Evolutionary conservation across 2,888 invertebrate genomes (phyloP).

Genomic region (Lasioglossum calceatum): DNA sequence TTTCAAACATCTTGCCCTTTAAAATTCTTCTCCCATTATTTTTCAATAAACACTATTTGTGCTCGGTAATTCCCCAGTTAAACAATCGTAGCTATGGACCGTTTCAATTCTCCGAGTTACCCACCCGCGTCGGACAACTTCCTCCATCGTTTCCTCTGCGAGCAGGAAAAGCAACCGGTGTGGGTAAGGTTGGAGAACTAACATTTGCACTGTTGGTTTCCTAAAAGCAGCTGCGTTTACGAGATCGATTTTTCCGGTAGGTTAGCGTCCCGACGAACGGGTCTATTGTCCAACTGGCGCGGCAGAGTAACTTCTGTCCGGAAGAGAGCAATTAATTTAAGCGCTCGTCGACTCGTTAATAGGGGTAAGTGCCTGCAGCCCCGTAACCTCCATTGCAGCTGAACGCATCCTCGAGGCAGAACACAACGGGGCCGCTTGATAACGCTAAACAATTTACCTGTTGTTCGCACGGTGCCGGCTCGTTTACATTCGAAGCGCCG

Average conservation of each 20-base stretch:
- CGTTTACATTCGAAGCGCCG: slow-evolving; percentile 27
- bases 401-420: neutral
- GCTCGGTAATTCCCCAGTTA: neutral
- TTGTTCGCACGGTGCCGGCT: slow-evolving; percentile 2
- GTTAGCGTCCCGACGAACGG: neutral
- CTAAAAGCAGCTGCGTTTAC: neutral
- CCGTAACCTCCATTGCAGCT: slow-evolving; percentile 18
- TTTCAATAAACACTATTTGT: neutral
- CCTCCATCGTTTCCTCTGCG: neutral
- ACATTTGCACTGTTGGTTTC: neutral
- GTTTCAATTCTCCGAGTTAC: neutral
- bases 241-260: neutral
- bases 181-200: no score
- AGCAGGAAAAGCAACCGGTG: neutral
- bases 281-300: neutral
- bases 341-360: slow-evolving; percentile 35
- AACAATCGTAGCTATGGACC: neutral
- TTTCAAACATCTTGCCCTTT: no score
- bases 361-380: slow-evolving; percentile 16
- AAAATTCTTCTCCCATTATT: neutral
- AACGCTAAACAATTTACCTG: slow-evolving; percentile 32
- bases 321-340: slow-evolving; percentile 53
- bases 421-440: neutral
- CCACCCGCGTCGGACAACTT: neutral
- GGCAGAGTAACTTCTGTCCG: slow-evolving; percentile 18